These are phyloP conservation scores for Yasuhikotakia modesta DNA, from an alignment of 2,797 vertebrate species.

Conservation along the genomic window DNA sequence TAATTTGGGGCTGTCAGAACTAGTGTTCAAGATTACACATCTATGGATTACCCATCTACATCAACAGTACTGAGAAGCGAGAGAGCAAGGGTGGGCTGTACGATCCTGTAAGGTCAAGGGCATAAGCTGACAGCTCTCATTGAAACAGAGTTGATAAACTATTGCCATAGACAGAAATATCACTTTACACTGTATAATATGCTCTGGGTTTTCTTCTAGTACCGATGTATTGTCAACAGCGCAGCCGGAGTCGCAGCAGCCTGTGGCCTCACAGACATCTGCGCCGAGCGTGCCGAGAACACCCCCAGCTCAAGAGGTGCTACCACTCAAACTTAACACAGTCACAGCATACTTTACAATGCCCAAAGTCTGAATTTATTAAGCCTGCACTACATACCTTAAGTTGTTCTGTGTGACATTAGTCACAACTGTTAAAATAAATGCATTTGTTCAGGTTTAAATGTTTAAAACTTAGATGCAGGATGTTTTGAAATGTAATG, in stretches of 20 bases:
- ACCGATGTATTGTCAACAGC: constrained; percentile 92
- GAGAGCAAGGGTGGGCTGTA: too few species aligned
- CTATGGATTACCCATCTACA: too few species aligned
- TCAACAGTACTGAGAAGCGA: too few species aligned
- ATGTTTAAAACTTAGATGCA: neutral
- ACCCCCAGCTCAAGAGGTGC: constrained; percentile 88
- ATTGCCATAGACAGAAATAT: too few species aligned
- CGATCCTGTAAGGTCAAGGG: too few species aligned
- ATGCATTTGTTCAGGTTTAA: neutral
- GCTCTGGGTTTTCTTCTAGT: constrained; percentile 69
- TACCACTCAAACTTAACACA: neutral
- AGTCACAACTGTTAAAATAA: constrained; percentile 2
- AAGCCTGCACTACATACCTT: neutral
- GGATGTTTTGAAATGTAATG: neutral
- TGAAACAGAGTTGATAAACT: too few species aligned
- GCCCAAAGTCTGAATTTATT: neutral
- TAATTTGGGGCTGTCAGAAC: too few species aligned
- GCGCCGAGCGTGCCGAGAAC: constrained; percentile 87
- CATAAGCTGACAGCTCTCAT: too few species aligned
- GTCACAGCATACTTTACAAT: neutral
- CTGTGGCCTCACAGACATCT: constrained; percentile 91
- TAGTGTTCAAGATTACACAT: too few species aligned
- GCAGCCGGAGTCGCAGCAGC: constrained; percentile 94
- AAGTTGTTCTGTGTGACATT: neutral
- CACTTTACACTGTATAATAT: too few species aligned